Base-by-base conservation (phyloP, 2,113 vertebrate genomes). In the Tretioscincus oriximinensis region DNA sequence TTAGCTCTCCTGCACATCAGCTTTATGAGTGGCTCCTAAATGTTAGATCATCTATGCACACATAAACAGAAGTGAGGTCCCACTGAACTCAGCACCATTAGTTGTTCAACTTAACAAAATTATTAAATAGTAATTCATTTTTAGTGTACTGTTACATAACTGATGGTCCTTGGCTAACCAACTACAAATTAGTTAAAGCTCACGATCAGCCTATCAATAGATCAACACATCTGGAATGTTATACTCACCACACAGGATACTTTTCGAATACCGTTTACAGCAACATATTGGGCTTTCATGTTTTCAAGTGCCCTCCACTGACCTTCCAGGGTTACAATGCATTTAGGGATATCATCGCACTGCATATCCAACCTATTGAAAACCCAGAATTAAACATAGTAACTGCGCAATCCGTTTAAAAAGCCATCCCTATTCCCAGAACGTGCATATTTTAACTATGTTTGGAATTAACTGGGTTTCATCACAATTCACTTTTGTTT, bases 241-340 rank as follows among this genome's bases (percentile, higher is more conserved):
- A 47, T 11, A 94, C 96, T 93, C 91, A 99, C 98, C 96, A 99
- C 97, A 85, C 98, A 99, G 77, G 98, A 97, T 74, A 99, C 97
- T 93, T 98, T 99, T 7, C 98, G 97, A 87, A 99, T 96, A 51
- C 98, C 98, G 35, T 99, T 99, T 66, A 98, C 98, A 67, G 97
- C 96, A 51, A 99, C 97, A 84, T 97, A 99, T 85, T 98, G 97
- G 20, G 98, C 98, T 88, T 98, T 99, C 97, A 99, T 99, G 80
- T 97, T 98, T 82, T 99, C 98, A 87, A 99, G 92, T 20, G 97
- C 91, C 29, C 98, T 93, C 95, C 98, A 98, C 84, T 99, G 98
- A 90, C 93, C 97, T 86, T 97, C 98, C 78, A 97, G 88, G 63
- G 95, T 85, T 85, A 98, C 85, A 31, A 89, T 90, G 2, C 94